Evolutionary conservation across 2,888 invertebrate species (phyloP).

Genomic region (Leptinotarsa peninsularis): DNA sequence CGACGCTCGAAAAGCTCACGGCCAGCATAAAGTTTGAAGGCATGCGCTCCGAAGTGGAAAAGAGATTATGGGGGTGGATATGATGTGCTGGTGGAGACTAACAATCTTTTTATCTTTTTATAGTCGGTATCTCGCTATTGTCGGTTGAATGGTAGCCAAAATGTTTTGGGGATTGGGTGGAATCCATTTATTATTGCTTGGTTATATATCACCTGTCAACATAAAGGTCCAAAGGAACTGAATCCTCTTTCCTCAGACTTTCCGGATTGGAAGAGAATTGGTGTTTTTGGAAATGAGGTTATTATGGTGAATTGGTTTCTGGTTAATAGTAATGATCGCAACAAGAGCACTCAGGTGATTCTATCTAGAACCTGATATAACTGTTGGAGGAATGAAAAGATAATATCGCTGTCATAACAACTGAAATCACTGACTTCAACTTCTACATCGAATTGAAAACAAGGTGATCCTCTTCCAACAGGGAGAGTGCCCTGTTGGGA

Average conservation of each 20-base stretch:
- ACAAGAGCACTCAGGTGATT: no score
- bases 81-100: constrained; percentile 17
- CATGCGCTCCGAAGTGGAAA: constrained; percentile 31
- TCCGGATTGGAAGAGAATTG: neutral
- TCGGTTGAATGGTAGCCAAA: constrained; percentile 9
- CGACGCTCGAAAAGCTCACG: constrained; percentile 32
- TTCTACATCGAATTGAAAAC: no score
- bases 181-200: constrained; percentile 10
- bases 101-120: constrained; percentile 20
- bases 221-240: neutral
- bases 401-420: no score
- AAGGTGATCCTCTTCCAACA: no score
- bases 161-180: constrained; percentile 10
- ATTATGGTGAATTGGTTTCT: neutral
- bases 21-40: constrained; percentile 30
- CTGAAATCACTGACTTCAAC: no score
- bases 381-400: no score
- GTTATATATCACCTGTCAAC: constrained; percentile 2
- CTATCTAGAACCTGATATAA: no score
- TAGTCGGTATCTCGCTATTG: constrained; percentile 13
- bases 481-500: no score
- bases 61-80: constrained; percentile 21
- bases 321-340: no score
- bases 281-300: neutral
- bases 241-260: neutral